These are phyloP conservation scores for Orius laevigatus DNA, from an alignment of 1,140 invertebrate genomes.

Conservation along the genomic window DNA sequence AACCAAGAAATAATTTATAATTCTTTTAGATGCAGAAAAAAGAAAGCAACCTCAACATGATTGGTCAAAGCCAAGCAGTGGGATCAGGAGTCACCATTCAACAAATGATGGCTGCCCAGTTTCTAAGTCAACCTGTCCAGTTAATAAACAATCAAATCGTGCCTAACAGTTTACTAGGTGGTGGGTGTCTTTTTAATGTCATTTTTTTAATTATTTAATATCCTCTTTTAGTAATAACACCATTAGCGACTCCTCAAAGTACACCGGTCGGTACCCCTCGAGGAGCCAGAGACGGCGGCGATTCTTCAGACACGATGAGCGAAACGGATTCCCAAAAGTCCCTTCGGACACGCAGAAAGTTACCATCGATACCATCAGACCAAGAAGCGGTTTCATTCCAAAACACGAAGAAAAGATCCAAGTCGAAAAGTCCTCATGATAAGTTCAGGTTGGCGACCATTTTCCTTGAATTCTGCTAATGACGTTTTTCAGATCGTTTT, in stretches of 20 bases:
- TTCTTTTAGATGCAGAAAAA: constrained; percentile 17
- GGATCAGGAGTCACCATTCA: constrained; percentile 15
- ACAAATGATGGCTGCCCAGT: constrained; percentile 17
- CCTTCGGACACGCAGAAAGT: constrained; percentile 34
- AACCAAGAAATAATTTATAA: too few species aligned
- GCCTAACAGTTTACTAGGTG: not conserved
- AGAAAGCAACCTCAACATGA: constrained; percentile 16
- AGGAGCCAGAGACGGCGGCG: constrained; percentile 27
- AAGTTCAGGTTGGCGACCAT: constrained; percentile 18
- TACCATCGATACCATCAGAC: constrained; percentile 38
- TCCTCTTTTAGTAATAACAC: constrained; percentile 20
- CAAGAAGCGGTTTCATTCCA: constrained; percentile 36
- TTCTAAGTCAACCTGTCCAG: constrained; percentile 15
- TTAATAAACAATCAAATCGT: constrained; percentile 14
- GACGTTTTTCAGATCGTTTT: constrained; percentile 24
- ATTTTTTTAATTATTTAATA: not conserved
- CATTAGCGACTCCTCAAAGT: constrained; percentile 26
- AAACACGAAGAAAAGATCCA: constrained; percentile 26
- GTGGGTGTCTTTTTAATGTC: not conserved
- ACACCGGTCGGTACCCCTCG: constrained; percentile 30
- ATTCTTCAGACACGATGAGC: constrained; percentile 35
- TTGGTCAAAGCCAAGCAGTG: constrained; percentile 7
- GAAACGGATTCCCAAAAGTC: constrained; percentile 36
- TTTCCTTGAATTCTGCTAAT: not conserved
- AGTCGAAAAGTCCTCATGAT: constrained; percentile 20